A percentile compares a stretch with the other conserved stretches of the same genome.
Conservation (phyloP, 2,888 invertebrate genomes). For the Crematogaster levior region DNA sequence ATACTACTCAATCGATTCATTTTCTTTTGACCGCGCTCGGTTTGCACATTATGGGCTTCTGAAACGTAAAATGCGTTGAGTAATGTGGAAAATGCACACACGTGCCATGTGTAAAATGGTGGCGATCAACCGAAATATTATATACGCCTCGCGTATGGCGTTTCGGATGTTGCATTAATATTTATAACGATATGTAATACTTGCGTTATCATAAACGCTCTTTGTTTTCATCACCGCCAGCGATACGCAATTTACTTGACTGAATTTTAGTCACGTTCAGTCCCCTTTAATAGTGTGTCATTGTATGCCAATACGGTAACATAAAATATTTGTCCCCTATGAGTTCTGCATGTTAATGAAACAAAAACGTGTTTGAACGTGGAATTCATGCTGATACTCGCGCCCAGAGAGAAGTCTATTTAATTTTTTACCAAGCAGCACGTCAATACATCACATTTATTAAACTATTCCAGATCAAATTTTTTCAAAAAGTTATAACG, state of each 20-base stretch:
- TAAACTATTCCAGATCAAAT: background rate
- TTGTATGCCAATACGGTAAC: constrained; percentile 70
- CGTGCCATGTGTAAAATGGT: constrained; percentile 1
- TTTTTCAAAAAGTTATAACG: background rate
- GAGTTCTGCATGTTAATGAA: constrained; percentile 75
- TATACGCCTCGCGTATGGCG: background rate
- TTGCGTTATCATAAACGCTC: constrained; percentile 28
- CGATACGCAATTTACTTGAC: constrained; percentile 42
- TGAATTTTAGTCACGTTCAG: constrained; percentile 81
- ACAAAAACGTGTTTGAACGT: constrained; percentile 61
- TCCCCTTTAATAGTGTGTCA: constrained; percentile 79
- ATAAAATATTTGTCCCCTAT: constrained; percentile 79
- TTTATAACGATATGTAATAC: constrained; percentile 19
- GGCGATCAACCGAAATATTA: background rate
- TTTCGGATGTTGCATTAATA: constrained; percentile 24
- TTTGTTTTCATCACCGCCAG: constrained; percentile 12
- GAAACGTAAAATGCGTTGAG: constrained; percentile 35
- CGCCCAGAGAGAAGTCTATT: constrained; percentile 20
- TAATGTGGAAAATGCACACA: constrained; percentile 20
- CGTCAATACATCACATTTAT: constrained; percentile 6
- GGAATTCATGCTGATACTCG: constrained; percentile 66
- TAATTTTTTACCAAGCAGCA: background rate
- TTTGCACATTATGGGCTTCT: constrained; percentile 32
- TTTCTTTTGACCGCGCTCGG: constrained; percentile 43
- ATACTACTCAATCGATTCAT: constrained; percentile 69